Percentiles rank a stretch among this genome's conserved stretches.
These are phyloP conservation scores for Xenotilapia caudafasciata DNA, from an alignment of 2,113 vertebrate genomes.

Conservation along the genomic window DNA sequence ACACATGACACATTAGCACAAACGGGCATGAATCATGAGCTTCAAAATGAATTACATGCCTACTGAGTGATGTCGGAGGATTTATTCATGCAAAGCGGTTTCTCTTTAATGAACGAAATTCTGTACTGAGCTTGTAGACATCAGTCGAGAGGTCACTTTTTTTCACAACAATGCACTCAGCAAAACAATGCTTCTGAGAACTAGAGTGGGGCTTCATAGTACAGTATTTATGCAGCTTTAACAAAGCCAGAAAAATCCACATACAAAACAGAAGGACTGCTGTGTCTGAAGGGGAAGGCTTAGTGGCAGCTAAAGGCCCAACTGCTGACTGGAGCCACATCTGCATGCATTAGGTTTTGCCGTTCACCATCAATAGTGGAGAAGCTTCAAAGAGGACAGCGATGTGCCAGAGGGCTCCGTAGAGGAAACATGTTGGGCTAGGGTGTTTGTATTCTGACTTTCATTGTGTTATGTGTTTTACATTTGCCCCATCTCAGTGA, in stretches of 20 bases:
- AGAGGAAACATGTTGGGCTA: constrained; percentile 11
- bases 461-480: constrained; percentile 43
- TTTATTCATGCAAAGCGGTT: not conserved
- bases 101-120: not conserved
- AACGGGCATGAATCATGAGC: not conserved
- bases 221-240: not conserved
- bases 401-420: constrained; percentile 30
- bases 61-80: not conserved
- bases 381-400: constrained; percentile 49
- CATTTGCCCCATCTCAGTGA: constrained; percentile 22
- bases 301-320: not conserved
- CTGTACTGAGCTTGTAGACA: not conserved
- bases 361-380: constrained; percentile 48
- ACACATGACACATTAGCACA: not conserved
- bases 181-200: not conserved
- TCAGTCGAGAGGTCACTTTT: not conserved
- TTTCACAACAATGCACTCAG: not conserved
- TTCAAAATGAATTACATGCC: not conserved
- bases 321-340: constrained; percentile 19
- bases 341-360: constrained; percentile 36
- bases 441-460: not conserved
- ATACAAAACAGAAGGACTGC: not conserved
- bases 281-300: constrained; percentile 2
- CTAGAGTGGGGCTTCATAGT: not conserved
- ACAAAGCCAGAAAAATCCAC: constrained; percentile 26